Conservation (phyloP, 1,140 invertebrate genomes). For the Lysiphlebus fabarum region DNA sequence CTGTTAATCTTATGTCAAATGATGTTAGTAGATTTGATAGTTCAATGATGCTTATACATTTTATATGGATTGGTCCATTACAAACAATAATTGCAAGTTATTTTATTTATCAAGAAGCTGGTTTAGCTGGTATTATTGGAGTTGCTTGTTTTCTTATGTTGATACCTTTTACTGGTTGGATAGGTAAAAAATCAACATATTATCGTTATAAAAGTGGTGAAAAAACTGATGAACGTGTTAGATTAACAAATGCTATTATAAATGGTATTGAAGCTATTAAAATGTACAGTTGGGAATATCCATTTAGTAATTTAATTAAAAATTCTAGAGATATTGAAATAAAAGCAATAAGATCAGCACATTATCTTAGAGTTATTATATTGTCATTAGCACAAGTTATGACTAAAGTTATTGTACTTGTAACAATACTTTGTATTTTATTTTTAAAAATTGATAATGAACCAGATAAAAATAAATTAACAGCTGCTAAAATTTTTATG, state of each 20-base stretch:
- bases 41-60: conserved; percentile 64
- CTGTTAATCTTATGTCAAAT: conserved; percentile 85
- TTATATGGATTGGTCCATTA: conserved; percentile 70
- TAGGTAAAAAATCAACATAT: conserved; percentile 64
- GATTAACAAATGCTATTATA: conserved; percentile 83
- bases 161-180: conserved; percentile 77
- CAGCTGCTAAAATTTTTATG: conserved; percentile 73
- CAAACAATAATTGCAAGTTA: conserved; percentile 71
- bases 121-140: conserved; percentile 71
- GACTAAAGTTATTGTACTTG: conserved; percentile 73
- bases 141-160: conserved; percentile 75
- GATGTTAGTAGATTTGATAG: conserved; percentile 74
- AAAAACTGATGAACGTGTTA: conserved; percentile 75
- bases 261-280: conserved; percentile 79
- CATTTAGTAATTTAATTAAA: conserved; percentile 69
- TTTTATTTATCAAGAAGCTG: conserved; percentile 73
- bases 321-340: conserved; percentile 62
- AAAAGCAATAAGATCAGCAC: conserved; percentile 64
- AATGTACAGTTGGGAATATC: conserved; percentile 88
- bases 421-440: conserved; percentile 61
- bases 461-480: conserved; percentile 60
- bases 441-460: conserved; percentile 58
- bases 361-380: conserved; percentile 66
- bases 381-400: conserved; percentile 67
- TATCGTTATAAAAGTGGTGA: conserved; percentile 60